Evolutionary conservation across 2,888 invertebrate genomes (phyloP).

Genomic region (Stenichneumon culpator): DNA sequence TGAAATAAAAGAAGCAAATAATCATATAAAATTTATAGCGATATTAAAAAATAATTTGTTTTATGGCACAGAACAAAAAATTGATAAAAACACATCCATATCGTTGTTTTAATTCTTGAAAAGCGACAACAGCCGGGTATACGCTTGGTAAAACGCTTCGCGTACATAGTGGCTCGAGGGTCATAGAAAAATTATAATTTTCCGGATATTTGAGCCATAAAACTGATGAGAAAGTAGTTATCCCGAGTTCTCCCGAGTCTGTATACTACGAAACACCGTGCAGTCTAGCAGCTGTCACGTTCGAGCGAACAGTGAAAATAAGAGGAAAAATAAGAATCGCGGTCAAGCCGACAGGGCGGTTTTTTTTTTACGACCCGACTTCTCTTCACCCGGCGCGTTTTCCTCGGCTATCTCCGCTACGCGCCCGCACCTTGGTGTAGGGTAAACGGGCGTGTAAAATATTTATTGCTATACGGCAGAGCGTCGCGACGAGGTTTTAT

Average conservation of each 20-base stretch:
- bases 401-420: constrained; percentile 10
- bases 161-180: not conserved
- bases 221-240: not conserved
- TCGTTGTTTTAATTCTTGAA: not conserved
- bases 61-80: not conserved
- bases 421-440: constrained; percentile 9
- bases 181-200: not conserved
- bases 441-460: constrained; percentile 53
- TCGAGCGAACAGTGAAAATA: constrained; percentile 21
- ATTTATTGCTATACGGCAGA: constrained; percentile 44
- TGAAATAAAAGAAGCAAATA: not conserved
- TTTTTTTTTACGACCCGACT: constrained; percentile 60
- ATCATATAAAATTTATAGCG: not conserved
- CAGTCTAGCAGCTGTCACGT: constrained; percentile 31
- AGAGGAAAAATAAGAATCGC: constrained; percentile 31
- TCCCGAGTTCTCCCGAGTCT: not conserved
- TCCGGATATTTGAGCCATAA: not conserved
- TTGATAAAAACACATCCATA: not conserved
- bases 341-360: constrained; percentile 40
- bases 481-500: constrained; percentile 31
- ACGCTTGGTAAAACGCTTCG: not conserved
- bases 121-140: not conserved
- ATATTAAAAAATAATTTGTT: not conserved
- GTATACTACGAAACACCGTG: not conserved
- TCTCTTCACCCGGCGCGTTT: constrained; percentile 13